A percentile compares a stretch with the other conserved stretches of the same genome.
These are phyloP conservation scores for Hemichromis elongatus DNA, from an alignment of 2,113 vertebrate genomes.

Conservation along the genomic window DNA sequence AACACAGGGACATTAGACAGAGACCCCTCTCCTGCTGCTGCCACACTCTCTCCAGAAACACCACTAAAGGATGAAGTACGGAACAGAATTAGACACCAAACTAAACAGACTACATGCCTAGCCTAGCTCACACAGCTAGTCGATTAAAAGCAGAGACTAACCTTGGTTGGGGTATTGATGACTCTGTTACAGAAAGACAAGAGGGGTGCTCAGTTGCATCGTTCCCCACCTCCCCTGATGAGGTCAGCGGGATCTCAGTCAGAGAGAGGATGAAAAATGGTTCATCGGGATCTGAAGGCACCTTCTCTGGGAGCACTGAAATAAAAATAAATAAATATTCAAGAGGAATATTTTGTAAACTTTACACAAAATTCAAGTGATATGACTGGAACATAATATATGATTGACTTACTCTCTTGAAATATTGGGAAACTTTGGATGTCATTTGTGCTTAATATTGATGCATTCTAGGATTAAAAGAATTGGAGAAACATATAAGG, in stretches of 20 bases:
- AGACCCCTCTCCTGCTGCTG: neutral
- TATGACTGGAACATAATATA: neutral
- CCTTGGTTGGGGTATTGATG: constrained; percentile 24
- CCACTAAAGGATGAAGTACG: constrained; percentile 46
- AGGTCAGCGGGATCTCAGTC: constrained; percentile 59
- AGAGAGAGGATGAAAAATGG: constrained; percentile 72
- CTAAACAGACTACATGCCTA: neutral
- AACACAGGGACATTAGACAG: neutral
- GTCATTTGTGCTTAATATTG: neutral
- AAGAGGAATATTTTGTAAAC: neutral
- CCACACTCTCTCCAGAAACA: constrained; percentile 41
- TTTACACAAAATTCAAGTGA: neutral
- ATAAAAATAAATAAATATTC: neutral
- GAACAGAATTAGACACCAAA: neutral
- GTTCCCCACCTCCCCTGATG: neutral
- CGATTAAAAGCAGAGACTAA: neutral
- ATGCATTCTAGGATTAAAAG: neutral
- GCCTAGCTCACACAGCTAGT: neutral
- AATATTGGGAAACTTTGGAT: neutral
- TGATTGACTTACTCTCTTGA: constrained; percentile 35
- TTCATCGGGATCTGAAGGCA: constrained; percentile 54
- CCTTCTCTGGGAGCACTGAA: constrained; percentile 22
- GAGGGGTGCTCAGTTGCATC: neutral
- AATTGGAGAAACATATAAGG: neutral
- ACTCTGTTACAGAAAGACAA: neutral